Evolutionary conservation across 2,113 vertebrate genomes (phyloP).

Genomic region (Rhinopithecus roxellana): DNA sequence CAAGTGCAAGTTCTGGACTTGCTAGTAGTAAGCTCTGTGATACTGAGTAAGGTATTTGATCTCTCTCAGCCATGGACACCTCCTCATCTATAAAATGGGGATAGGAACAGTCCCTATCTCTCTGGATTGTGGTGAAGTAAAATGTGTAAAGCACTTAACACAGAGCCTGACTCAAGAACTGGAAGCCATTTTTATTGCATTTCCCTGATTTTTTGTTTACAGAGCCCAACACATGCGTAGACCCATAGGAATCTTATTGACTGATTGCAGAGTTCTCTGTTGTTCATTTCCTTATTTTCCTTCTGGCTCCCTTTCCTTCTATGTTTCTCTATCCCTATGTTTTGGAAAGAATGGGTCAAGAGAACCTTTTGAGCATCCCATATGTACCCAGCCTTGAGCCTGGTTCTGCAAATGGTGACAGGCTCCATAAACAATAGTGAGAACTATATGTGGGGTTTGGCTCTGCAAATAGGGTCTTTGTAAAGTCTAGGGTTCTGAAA

Average conservation of each 20-base stretch:
- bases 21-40: not conserved
- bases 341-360: not conserved
- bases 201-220: not conserved
- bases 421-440: not conserved
- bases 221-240: not conserved
- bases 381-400: not conserved
- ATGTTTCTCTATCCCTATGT: not conserved
- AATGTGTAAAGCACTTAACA: not conserved
- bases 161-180: not conserved
- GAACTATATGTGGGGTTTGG: not conserved
- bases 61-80: not conserved
- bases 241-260: not conserved
- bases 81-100: not conserved
- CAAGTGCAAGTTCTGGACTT: conserved; percentile 32
- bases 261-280: not conserved
- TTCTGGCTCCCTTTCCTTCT: not conserved
- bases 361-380: not conserved
- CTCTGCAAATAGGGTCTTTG: not conserved
- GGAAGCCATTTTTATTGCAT: not conserved
- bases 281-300: conserved; percentile 3
- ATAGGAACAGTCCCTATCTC: not conserved
- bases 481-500: conserved; percentile 27
- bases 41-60: not conserved
- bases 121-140: not conserved
- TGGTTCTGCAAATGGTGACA: not conserved